Conservation (phyloP, 1,140 invertebrate species). For the Acromyrmex echinatior region DNA sequence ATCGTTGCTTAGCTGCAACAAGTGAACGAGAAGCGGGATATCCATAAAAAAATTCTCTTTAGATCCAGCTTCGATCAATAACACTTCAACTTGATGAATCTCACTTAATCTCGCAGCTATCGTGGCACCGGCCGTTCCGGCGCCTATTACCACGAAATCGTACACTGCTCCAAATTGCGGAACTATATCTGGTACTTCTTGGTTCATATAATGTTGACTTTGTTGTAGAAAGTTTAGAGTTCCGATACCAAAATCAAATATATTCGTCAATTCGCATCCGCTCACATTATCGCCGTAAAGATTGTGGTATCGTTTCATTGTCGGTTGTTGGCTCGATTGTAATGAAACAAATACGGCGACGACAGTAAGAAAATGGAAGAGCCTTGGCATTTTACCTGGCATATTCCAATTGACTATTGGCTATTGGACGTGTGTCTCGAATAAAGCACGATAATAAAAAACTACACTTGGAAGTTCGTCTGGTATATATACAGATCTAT, state of each 20-base stretch:
- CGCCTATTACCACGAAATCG: slow-evolving; percentile 91
- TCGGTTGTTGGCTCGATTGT: neutral
- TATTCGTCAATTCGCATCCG: neutral
- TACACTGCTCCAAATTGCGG: slow-evolving; percentile 82
- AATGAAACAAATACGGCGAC: neutral
- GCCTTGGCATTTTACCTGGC: neutral
- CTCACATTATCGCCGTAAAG: slow-evolving; percentile 3
- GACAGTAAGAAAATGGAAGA: neutral
- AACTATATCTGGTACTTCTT: slow-evolving; percentile 78
- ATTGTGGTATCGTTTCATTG: neutral
- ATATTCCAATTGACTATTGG: neutral
- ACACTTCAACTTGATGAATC: slow-evolving; percentile 87
- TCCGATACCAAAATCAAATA: neutral
- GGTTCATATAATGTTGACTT: neutral
- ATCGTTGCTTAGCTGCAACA: slow-evolving; percentile 88
- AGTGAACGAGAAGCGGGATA: slow-evolving; percentile 89
- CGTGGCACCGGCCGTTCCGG: slow-evolving; percentile 91
- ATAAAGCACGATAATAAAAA: neutral
- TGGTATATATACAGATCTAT: slow-evolving; percentile 15
- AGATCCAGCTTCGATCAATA: slow-evolving; percentile 90
- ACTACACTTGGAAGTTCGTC: neutral
- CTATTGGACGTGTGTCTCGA: neutral
- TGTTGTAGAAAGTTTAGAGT: slow-evolving; percentile 8
- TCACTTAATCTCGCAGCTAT: slow-evolving; percentile 90
- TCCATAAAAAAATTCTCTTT: slow-evolving; percentile 89